These are phyloP conservation scores for Leptocoma aspasia DNA, from an alignment of 2,113 vertebrate species.

Conservation along the genomic window DNA sequence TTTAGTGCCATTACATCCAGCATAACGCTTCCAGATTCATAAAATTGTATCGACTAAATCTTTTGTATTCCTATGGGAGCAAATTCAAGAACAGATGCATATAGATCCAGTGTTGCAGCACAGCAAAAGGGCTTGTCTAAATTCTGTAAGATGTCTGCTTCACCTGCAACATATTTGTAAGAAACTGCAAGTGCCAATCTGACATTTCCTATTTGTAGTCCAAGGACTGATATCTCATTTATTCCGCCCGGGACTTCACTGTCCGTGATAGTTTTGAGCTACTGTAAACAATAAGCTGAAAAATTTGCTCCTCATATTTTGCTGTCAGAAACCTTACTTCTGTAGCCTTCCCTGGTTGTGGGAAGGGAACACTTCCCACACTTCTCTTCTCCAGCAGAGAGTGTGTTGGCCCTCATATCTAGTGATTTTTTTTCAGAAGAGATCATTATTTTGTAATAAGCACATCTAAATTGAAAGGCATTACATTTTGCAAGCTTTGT, in stretches of 20 bases:
- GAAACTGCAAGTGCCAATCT: background rate
- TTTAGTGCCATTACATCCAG: background rate
- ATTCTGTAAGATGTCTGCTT: background rate
- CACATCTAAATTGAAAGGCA: slow-evolving; percentile 21
- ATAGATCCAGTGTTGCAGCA: background rate
- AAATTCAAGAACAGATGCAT: background rate
- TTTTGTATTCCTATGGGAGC: background rate
- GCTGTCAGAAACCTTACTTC: background rate
- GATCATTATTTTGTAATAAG: slow-evolving; percentile 49
- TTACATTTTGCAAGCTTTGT: slow-evolving; percentile 28
- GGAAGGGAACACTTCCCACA: too few species aligned
- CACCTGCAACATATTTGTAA: background rate
- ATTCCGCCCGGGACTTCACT: background rate
- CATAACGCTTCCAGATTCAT: background rate
- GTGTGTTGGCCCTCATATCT: background rate
- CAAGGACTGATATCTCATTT: background rate
- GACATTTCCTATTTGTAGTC: background rate
- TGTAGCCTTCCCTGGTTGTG: background rate
- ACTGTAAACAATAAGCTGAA: slow-evolving; percentile 23
- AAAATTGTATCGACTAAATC: background rate
- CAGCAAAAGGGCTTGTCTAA: background rate
- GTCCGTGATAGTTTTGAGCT: background rate
- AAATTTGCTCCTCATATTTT: background rate
- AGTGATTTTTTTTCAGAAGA: background rate
- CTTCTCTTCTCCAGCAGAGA: too few species aligned